These are phyloP conservation scores for Hemitrygon akajei DNA, from an alignment of 2,797 vertebrate genomes.

Conservation along the genomic window DNA sequence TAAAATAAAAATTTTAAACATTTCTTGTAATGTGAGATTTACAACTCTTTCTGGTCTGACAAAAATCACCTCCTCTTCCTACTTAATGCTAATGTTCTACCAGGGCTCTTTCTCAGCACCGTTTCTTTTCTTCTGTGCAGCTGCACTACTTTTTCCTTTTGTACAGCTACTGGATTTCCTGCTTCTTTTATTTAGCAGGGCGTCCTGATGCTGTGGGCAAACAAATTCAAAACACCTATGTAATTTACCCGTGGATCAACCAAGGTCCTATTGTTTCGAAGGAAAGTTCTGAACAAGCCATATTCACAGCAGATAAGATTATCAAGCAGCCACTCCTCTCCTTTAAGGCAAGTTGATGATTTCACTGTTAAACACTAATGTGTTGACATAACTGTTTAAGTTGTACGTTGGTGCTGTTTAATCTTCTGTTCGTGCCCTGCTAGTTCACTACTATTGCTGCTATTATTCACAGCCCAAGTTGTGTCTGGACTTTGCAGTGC, in stretches of 20 bases:
- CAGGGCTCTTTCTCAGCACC: no score
- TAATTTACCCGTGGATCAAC: neutral
- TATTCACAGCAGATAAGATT: neutral
- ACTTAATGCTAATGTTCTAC: no score
- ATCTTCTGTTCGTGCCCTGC: no score
- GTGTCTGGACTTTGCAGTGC: neutral
- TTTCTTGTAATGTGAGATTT: no score
- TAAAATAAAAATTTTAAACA: no score
- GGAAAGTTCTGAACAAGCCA: neutral
- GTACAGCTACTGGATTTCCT: no score
- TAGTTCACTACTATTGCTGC: neutral
- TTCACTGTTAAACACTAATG: neutral
- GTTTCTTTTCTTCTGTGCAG: no score
- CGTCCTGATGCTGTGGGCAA: neutral
- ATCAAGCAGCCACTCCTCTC: neutral
- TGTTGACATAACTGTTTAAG: neutral
- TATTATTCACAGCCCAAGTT: neutral
- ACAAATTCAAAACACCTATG: neutral
- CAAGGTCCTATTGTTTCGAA: neutral
- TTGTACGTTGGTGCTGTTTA: neutral
- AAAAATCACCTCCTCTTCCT: no score
- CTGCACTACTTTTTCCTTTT: no score
- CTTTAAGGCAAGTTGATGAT: neutral
- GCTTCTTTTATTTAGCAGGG: no score
- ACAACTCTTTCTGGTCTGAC: no score